Evolutionary conservation across 2,113 vertebrate species (phyloP).

Genomic region (Speoplatyrhinus poulsoni): DNA sequence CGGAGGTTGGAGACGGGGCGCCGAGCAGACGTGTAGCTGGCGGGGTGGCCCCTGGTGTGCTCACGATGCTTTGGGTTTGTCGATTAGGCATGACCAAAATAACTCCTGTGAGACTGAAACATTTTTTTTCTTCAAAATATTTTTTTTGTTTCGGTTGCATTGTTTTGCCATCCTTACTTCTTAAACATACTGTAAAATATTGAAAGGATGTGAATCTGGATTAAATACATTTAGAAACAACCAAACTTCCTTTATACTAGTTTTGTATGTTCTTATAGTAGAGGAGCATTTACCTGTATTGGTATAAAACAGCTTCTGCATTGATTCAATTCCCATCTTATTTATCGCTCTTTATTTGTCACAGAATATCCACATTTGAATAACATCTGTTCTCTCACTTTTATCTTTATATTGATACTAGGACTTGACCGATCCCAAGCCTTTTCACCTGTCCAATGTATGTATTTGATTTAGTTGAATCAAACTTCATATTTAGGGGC

Average conservation of each 20-base stretch:
- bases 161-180: neutral
- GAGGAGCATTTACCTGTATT: too few relatives aligned
- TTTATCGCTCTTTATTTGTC: too few relatives aligned
- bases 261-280: too few relatives aligned
- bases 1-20: slow-evolving; percentile 23
- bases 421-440: too few relatives aligned
- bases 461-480: too few relatives aligned
- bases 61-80: slow-evolving; percentile 13
- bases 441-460: too few relatives aligned
- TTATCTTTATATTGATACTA: too few relatives aligned
- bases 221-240: neutral
- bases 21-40: neutral
- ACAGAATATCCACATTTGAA: too few relatives aligned
- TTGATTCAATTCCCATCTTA: too few relatives aligned
- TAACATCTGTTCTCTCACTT: too few relatives aligned
- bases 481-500: too few relatives aligned
- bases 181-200: neutral
- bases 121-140: neutral
- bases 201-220: neutral
- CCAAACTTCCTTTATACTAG: neutral
- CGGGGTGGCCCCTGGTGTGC: slow-evolving; percentile 5
- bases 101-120: neutral
- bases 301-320: too few relatives aligned
- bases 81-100: neutral
- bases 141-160: neutral